These are phyloP conservation scores for Limanda limanda DNA, from an alignment of 2,113 vertebrate genomes.

Conservation along the genomic window DNA sequence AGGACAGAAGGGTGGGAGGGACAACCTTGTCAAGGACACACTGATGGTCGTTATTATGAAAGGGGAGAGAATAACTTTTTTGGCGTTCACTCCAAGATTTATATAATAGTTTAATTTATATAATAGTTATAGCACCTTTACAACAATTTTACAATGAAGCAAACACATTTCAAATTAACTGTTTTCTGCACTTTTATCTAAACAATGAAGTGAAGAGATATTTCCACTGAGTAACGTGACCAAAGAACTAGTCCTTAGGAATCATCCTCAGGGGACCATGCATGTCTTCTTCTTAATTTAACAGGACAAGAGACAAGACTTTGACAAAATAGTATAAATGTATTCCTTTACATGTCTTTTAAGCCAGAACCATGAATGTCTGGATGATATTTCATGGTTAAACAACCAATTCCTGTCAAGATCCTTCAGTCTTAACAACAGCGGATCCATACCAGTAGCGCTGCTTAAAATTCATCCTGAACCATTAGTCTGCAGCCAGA, in stretches of 20 bases:
- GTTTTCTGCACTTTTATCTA: background rate
- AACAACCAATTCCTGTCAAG: too few relatives aligned
- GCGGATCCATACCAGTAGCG: too few relatives aligned
- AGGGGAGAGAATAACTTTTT: conserved; percentile 3
- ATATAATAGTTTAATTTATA: background rate
- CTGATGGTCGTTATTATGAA: background rate
- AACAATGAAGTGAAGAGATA: background rate
- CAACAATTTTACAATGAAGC: background rate
- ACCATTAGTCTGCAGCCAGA: too few relatives aligned
- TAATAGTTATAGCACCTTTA: background rate
- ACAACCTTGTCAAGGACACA: conserved; percentile 30
- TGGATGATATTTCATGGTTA: too few relatives aligned
- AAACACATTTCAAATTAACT: background rate
- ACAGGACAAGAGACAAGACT: too few relatives aligned
- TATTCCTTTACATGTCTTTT: too few relatives aligned
- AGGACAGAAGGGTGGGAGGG: conserved; percentile 15
- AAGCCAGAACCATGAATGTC: too few relatives aligned
- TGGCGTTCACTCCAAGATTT: conserved; percentile 9
- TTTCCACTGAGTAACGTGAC: background rate
- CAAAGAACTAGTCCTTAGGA: background rate
- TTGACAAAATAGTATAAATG: too few relatives aligned
- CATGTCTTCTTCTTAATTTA: too few relatives aligned
- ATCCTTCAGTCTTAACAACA: too few relatives aligned
- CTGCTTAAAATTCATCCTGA: too few relatives aligned
- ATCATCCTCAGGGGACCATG: too few relatives aligned